A percentile compares a stretch with the other conserved stretches of the same genome.
Conservation (phyloP, 1,140 invertebrate genomes). For the Eulimnadia texana region DNA sequence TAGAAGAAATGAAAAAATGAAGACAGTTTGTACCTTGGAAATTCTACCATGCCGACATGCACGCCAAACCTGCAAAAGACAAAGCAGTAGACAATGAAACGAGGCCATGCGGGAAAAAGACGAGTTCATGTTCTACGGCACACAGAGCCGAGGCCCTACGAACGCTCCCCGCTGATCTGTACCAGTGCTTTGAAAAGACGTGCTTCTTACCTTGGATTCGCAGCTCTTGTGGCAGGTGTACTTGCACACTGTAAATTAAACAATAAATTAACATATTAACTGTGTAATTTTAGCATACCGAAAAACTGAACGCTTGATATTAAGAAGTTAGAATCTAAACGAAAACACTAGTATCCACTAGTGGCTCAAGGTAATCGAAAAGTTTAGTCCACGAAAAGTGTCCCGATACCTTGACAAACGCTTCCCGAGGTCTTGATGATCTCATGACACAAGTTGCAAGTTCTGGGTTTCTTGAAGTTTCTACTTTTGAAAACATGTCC, state of each 20-base stretch:
- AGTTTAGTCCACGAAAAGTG: neutral
- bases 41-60: slow-evolving; percentile 13
- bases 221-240: slow-evolving; percentile 59
- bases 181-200: neutral
- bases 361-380: neutral
- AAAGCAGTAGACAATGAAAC: neutral
- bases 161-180: neutral
- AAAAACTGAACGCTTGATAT: neutral
- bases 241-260: slow-evolving; percentile 53
- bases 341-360: neutral
- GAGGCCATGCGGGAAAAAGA: neutral
- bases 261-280: neutral
- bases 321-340: neutral
- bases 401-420: slow-evolving; percentile 52
- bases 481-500: slow-evolving; percentile 53
- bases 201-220: slow-evolving; percentile 50
- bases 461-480: slow-evolving; percentile 50
- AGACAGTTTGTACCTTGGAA: slow-evolving; percentile 9
- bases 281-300: neutral
- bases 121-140: neutral
- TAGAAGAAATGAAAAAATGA: neutral
- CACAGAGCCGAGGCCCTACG: neutral
- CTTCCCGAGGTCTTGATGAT: slow-evolving; percentile 55
- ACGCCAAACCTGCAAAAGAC: slow-evolving; percentile 13
- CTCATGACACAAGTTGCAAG: slow-evolving; percentile 61